Percentiles rank a stretch among this genome's conserved stretches.
Evolutionary conservation across 2,113 vertebrate genomes (phyloP).

Genomic region (Romanogobio albipinnatus): DNA sequence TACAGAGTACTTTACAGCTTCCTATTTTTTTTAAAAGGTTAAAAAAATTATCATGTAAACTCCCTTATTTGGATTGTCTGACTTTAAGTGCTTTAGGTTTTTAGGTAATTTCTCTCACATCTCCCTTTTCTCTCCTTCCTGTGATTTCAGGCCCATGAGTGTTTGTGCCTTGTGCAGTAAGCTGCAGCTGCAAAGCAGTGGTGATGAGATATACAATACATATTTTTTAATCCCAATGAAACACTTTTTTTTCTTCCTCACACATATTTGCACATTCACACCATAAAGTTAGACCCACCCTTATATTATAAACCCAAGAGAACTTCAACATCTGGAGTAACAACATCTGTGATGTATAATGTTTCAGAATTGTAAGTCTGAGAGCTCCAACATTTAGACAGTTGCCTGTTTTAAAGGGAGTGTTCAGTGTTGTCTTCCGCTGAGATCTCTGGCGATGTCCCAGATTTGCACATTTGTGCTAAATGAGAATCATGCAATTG

Average conservation of each 20-base stretch:
- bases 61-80: neutral
- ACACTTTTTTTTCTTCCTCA: constrained; percentile 23
- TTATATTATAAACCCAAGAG: neutral
- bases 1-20: neutral
- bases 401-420: neutral
- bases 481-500: neutral
- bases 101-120: neutral
- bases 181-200: constrained; percentile 52
- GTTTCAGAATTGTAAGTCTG: neutral
- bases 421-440: neutral
- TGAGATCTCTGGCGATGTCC: neutral
- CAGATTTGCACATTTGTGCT: neutral
- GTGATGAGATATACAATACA: constrained; percentile 59
- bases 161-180: constrained; percentile 46
- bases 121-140: constrained; percentile 5
- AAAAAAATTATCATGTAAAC: neutral
- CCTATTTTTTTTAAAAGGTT: neutral
- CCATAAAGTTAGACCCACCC: neutral
- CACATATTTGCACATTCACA: constrained; percentile 21
- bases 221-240: neutral
- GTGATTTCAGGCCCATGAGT: constrained; percentile 14
- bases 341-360: neutral
- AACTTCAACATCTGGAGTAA: neutral
- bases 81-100: neutral
- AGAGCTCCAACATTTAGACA: neutral